Conservation (phyloP, 1,140 invertebrate genomes). For the Bombus pascuorum region DNA sequence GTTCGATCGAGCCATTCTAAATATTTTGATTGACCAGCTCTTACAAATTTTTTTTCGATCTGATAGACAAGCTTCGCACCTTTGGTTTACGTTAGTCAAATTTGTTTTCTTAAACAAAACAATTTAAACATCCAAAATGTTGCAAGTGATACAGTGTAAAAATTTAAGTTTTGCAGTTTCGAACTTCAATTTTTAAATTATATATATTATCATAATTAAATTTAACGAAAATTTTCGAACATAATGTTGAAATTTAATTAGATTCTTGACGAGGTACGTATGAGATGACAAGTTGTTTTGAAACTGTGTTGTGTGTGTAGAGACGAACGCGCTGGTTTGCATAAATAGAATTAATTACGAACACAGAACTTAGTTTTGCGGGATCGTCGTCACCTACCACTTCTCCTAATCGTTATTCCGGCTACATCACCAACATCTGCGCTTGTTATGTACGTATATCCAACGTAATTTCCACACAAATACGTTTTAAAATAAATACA, state of each 20-base stretch:
- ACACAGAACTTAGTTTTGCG: not conserved
- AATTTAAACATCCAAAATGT: not conserved
- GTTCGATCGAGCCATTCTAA: conserved; percentile 45
- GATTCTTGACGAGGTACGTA: not conserved
- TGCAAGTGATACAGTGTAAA: not conserved
- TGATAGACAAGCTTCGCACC: not conserved
- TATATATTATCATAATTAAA: not conserved
- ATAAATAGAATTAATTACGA: not conserved
- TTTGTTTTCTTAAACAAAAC: not conserved
- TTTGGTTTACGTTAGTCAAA: too few species aligned
- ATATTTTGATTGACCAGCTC: conserved; percentile 55
- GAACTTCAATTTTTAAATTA: not conserved
- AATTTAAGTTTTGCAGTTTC: not conserved
- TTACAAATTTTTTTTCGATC: not conserved
- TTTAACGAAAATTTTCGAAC: not conserved
- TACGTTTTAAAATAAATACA: not conserved
- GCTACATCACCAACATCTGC: not conserved
- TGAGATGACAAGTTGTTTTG: not conserved
- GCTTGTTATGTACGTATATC: not conserved
- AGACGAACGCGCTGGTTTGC: not conserved
- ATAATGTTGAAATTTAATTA: not conserved
- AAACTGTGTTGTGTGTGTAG: not conserved
- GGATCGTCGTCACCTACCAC: not conserved
- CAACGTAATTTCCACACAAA: not conserved
- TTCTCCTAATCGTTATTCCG: not conserved